These are phyloP conservation scores for Drosophila anomelani DNA, from an alignment of 2,888 invertebrate species.

Conservation along the genomic window DNA sequence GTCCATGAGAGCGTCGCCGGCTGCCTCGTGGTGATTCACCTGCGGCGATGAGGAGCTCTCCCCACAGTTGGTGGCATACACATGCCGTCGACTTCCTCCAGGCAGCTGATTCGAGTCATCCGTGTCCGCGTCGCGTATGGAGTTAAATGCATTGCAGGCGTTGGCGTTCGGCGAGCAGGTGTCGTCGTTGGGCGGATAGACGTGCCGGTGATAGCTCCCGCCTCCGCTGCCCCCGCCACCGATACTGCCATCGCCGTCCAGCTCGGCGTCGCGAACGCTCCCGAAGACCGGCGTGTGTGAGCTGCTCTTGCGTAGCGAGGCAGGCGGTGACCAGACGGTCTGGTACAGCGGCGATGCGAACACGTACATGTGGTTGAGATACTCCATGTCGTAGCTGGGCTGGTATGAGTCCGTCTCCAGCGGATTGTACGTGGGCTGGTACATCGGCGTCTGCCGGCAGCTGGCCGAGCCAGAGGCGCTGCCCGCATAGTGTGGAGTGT, in stretches of 20 bases:
- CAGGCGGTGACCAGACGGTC: constrained; percentile 84
- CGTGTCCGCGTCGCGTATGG: constrained; percentile 83
- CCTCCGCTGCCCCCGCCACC: constrained; percentile 69
- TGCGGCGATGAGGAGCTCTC: constrained; percentile 84
- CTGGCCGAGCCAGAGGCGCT: constrained; percentile 84
- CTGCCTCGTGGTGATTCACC: constrained; percentile 78
- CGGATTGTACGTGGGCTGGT: constrained; percentile 84
- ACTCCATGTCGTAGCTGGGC: constrained; percentile 84
- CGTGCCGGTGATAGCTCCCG: constrained; percentile 82
- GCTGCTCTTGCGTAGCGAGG: constrained; percentile 83
- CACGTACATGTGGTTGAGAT: constrained; percentile 84
- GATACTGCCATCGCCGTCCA: constrained; percentile 80
- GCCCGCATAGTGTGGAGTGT: constrained; percentile 82
- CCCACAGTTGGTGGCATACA: constrained; percentile 84
- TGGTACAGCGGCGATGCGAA: constrained; percentile 85
- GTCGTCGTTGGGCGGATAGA: constrained; percentile 84
- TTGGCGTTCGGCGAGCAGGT: constrained; percentile 84
- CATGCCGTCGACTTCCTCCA: constrained; percentile 76
- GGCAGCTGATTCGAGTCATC: constrained; percentile 83
- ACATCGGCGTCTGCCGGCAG: constrained; percentile 84
- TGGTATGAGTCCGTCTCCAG: constrained; percentile 84
- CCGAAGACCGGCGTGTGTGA: constrained; percentile 84
- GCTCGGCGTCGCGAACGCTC: constrained; percentile 83
- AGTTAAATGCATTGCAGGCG: constrained; percentile 83
- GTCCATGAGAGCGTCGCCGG: constrained; percentile 58